A percentile compares a stretch with the other conserved stretches of the same genome.
phyloP scores from a whole-genome alignment of 1,140 invertebrate species.

The Chymomyza costata region DNA sequence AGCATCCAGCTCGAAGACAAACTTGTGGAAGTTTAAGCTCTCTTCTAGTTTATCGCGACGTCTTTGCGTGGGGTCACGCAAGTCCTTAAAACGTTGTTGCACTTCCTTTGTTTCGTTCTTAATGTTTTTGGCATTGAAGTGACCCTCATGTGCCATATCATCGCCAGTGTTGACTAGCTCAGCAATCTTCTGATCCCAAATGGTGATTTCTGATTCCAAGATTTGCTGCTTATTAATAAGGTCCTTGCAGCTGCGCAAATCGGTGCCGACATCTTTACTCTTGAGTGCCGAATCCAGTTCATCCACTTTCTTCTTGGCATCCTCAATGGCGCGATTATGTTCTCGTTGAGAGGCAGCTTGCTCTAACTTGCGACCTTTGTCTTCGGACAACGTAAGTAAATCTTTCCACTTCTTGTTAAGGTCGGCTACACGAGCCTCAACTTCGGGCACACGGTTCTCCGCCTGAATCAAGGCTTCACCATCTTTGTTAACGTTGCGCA shows the following conservation, averaged over 20 bases:
- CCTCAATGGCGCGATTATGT: constrained; percentile 81
- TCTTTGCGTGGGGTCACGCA: constrained; percentile 80
- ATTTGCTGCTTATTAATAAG: constrained; percentile 90
- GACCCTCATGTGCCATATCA: constrained; percentile 93
- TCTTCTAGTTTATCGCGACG: constrained; percentile 90
- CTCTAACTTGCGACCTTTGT: constrained; percentile 87
- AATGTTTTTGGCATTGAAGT: constrained; percentile 94
- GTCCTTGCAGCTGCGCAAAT: constrained; percentile 92
- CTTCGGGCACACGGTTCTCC: constrained; percentile 83
- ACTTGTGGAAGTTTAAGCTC: constrained; percentile 89
- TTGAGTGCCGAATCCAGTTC: constrained; percentile 86
- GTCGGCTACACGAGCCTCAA: constrained; percentile 80
- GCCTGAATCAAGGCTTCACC: constrained; percentile 83
- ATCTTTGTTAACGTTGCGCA: constrained; percentile 88
- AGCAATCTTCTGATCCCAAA: constrained; percentile 85
- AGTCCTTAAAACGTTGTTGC: constrained; percentile 79
- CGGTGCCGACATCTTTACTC: constrained; percentile 87
- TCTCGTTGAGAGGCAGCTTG: constrained; percentile 75
- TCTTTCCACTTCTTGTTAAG: constrained; percentile 86
- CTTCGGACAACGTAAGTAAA: constrained; percentile 82
- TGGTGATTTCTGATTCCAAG: constrained; percentile 86
- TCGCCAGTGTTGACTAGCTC: constrained; percentile 87
- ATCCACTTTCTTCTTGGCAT: constrained; percentile 87
- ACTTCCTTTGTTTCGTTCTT: constrained; percentile 85
- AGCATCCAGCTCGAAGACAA: constrained; percentile 93